Evolutionary conservation across 2,888 invertebrate genomes (phyloP).

Genomic region (Teleiodes luculella): DNA sequence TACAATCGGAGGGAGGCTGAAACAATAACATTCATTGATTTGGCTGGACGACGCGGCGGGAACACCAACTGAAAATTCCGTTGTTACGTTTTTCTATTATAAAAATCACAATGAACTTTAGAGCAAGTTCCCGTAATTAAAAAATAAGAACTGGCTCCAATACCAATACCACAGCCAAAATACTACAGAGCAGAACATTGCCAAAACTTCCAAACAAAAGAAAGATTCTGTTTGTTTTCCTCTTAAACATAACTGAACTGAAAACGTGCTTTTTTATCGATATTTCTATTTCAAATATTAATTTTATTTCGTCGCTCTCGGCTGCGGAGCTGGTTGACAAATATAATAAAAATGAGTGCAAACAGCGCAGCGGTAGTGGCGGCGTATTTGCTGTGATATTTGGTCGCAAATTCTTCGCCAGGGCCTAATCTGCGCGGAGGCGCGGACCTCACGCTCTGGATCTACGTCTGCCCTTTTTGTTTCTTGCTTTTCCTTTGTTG

Average conservation of each 20-base stretch:
- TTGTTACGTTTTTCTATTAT: background rate
- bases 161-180: background rate
- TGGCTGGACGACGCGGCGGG: constrained; percentile 7
- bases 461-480: constrained; percentile 51
- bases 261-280: constrained; percentile 51
- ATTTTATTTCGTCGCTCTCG: constrained; percentile 48
- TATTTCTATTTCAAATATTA: constrained; percentile 50
- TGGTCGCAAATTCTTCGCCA: constrained; percentile 64
- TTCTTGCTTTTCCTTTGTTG: constrained; percentile 52
- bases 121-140: background rate
- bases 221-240: background rate
- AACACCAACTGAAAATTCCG: background rate
- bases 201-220: background rate
- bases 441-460: constrained; percentile 60
- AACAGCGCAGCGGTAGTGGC: constrained; percentile 50
- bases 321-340: constrained; percentile 41
- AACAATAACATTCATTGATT: constrained; percentile 51
- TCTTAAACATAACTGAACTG: constrained; percentile 29
- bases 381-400: constrained; percentile 67
- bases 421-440: constrained; percentile 63
- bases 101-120: background rate
- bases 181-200: background rate
- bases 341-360: constrained; percentile 71
- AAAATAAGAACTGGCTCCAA: no score
- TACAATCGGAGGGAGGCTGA: constrained; percentile 52